These are phyloP conservation scores for Noctuana brunneofusca DNA, from an alignment of 2,888 invertebrate genomes.

Conservation along the genomic window DNA sequence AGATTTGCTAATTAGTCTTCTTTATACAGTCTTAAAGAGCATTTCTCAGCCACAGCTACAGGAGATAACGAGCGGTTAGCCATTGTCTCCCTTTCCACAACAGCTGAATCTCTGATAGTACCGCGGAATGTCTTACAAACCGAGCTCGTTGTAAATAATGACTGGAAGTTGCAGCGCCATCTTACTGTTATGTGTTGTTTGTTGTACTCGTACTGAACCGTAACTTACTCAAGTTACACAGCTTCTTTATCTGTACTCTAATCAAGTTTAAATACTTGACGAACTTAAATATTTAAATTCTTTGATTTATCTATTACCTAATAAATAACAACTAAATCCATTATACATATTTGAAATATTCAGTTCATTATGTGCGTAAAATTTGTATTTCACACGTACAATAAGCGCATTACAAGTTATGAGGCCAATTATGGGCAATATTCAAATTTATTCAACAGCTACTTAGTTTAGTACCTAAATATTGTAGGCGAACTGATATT, in stretches of 20 bases:
- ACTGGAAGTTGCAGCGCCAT: not conserved
- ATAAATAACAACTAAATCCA: no score
- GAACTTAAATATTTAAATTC: no score
- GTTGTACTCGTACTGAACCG: no score
- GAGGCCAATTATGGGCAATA: conserved; percentile 18
- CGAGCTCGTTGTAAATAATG: conserved; percentile 5
- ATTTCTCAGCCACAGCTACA: conserved; percentile 12
- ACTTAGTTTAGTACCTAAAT: not conserved
- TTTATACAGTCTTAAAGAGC: not conserved
- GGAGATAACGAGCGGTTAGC: conserved; percentile 27
- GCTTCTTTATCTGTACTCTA: no score
- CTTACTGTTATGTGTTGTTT: not conserved
- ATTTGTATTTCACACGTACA: conserved; percentile 5
- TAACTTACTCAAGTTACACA: no score
- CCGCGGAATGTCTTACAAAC: conserved; percentile 19
- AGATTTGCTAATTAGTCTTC: no score
- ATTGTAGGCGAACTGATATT: conserved; percentile 2
- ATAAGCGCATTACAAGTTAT: conserved; percentile 17
- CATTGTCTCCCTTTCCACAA: conserved; percentile 15
- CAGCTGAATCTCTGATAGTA: conserved; percentile 9
- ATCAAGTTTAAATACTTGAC: no score
- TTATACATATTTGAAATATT: not conserved
- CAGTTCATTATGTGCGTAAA: conserved; percentile 1
- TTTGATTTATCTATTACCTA: no score
- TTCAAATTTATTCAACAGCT: conserved; percentile 18